Conservation (phyloP, 2,113 vertebrate species). For the rat (Rattus norvegicus) region DNA sequence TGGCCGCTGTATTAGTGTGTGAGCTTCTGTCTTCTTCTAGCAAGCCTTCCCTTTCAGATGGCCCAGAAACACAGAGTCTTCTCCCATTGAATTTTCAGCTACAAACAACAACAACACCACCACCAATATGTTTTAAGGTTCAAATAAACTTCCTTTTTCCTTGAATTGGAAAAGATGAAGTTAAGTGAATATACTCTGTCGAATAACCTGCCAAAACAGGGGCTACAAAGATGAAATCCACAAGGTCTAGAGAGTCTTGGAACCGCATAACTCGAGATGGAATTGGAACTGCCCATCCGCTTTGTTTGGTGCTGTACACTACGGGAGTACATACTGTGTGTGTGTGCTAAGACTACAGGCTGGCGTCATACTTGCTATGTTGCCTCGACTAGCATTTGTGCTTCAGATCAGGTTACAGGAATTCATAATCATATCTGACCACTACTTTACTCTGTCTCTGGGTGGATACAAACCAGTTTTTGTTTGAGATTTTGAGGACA, state of each 20-base stretch:
- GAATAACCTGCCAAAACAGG: not conserved
- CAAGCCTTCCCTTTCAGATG: not conserved
- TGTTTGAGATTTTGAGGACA: slow-evolving; percentile 41
- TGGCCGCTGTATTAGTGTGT: not conserved
- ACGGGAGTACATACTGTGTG: not conserved
- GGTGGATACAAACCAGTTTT: not conserved
- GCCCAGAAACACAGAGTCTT: not conserved
- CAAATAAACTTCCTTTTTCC: slow-evolving; percentile 13
- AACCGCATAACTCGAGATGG: not conserved
- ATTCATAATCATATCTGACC: not conserved
- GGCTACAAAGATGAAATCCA: not conserved
- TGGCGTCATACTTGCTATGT: not conserved
- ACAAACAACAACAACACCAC: not conserved
- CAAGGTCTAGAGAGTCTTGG: not conserved
- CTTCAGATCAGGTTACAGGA: not conserved
- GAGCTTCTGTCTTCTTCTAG: not conserved
- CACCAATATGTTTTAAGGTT: slow-evolving; percentile 9
- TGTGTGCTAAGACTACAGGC: not conserved
- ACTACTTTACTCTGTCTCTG: not conserved
- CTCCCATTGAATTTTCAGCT: not conserved
- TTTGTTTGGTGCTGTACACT: not conserved
- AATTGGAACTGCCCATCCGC: not conserved
- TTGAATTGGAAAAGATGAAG: slow-evolving; percentile 5
- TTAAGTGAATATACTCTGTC: slow-evolving; percentile 10
- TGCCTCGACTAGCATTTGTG: not conserved